Conservation (phyloP, 2,113 vertebrate genomes). For the Carlito syrichta region DNA sequence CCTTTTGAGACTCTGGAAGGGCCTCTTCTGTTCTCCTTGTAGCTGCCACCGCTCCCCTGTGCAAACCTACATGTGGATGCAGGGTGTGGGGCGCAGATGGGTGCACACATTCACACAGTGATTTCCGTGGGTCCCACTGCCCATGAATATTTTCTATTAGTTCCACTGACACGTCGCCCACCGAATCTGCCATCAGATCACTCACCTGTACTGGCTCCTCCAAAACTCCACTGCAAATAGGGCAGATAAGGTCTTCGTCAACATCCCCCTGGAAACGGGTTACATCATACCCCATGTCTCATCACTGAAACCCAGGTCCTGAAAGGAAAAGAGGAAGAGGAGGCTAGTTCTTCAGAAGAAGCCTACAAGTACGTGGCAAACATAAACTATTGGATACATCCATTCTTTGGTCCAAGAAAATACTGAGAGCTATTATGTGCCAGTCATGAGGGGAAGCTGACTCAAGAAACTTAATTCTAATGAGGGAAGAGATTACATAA, state of each 20-base stretch:
- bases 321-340: background rate
- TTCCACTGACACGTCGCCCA: background rate
- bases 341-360: slow-evolving; percentile 26
- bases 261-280: slow-evolving; percentile 98
- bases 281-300: slow-evolving; percentile 99
- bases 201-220: slow-evolving; percentile 97
- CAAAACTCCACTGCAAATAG: slow-evolving; percentile 97
- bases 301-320: slow-evolving; percentile 89
- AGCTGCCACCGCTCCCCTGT: background rate
- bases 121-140: background rate
- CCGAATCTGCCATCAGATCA: background rate
- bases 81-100: background rate
- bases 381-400: background rate
- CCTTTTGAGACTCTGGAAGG: background rate
- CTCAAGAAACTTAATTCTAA: slow-evolving; percentile 8
- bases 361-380: background rate
- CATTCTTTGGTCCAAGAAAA: background rate
- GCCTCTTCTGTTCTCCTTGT: background rate
- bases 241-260: slow-evolving; percentile 98
- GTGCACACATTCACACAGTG: too few relatives aligned
- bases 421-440: background rate
- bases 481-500: background rate
- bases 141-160: background rate
- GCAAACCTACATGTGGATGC: background rate
- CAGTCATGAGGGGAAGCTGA: background rate